Conservation (phyloP, 2,888 invertebrate species). For the Ernsta delagoae region DNA sequence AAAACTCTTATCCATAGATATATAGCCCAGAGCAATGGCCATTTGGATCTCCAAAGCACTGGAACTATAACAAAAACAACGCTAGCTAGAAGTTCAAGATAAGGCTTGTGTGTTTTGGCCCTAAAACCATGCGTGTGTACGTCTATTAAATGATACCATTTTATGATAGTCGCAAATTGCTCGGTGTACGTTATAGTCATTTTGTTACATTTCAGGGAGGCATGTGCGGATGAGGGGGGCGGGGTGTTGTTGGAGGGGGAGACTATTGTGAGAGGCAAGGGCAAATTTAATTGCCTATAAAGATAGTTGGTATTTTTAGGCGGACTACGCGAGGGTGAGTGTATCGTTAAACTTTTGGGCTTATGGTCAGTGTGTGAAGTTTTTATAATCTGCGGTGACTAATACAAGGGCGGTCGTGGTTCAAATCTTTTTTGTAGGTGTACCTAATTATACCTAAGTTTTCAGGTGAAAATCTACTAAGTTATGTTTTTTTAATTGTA, state of each 20-base stretch:
- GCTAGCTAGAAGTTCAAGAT: neutral
- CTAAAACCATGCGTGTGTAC: constrained; percentile 3
- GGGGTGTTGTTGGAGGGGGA: neutral
- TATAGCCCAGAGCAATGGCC: too few relatives aligned
- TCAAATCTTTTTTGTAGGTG: too few relatives aligned
- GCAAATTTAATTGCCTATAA: constrained; percentile 19
- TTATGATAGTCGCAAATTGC: constrained; percentile 27
- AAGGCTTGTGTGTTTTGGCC: neutral
- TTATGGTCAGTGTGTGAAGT: neutral
- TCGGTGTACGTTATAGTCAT: constrained; percentile 17
- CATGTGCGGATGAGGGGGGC: neutral
- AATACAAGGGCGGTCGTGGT: too few relatives aligned
- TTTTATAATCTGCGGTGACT: too few relatives aligned
- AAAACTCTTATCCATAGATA: too few relatives aligned
- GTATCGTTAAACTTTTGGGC: constrained; percentile 14
- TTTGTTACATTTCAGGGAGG: constrained; percentile 2
- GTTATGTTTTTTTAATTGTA: too few relatives aligned
- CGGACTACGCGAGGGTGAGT: neutral
- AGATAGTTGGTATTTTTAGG: constrained; percentile 29
- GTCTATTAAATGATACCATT: constrained; percentile 13
- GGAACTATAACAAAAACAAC: neutral
- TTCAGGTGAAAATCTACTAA: too few relatives aligned
- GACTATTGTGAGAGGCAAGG: neutral
- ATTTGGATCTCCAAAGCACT: neutral
- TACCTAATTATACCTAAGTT: too few relatives aligned